Base-by-base conservation (phyloP, 2,888 invertebrate species). In the Dryomyza anilis region DNA sequence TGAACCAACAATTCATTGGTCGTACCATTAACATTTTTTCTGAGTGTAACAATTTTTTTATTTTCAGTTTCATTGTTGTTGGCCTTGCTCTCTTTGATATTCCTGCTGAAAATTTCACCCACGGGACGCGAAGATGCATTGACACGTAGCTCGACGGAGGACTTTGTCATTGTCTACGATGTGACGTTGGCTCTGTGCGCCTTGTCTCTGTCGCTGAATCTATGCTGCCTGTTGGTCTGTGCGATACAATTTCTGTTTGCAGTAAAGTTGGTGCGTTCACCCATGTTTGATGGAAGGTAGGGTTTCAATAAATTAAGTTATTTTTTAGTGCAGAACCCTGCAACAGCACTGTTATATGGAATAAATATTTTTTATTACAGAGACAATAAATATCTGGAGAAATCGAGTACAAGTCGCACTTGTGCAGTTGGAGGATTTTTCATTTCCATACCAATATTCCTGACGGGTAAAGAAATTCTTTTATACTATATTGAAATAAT, bases 341-440 rank as follows among this genome's bases (percentile, higher is more conserved):
- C n/a, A 5, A 8, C 19, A 45, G 8, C 45, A 45, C 19, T 8
- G 19, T 16, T 16, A n/a, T n/a, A 45, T 45, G 2, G 3, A 16
- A 3, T n/a, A 45, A 36, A 36, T 36, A 36, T 36, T 14, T 14
- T 14, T 14, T 2, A 7, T 89, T 89, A 71, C 89, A 95, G 95
- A 80, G 92, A 94, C 69, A 92, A 93, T 83, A 94, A 94, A 85
- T 96, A 95, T 84, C 87, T 96, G 81, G 92, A 94, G 83, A 95
- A 95, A 84, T 95, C 95, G 61, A 93, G 95, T 68, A 89, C 93
- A 70, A 95, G 94, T 69, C 87, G 96, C 72, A 91, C 95, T 30
- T 94, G 95, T 80, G 95, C 96, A 60, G 93, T 96, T 69, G 93
- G 94, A 74, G 96, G 95, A 70, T 96, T 96, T 85, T 96, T 96